A percentile compares a stretch with the other conserved stretches of the same genome.
Evolutionary conservation across 1,140 invertebrate genomes (phyloP).

Genomic region (Formica selysi): DNA sequence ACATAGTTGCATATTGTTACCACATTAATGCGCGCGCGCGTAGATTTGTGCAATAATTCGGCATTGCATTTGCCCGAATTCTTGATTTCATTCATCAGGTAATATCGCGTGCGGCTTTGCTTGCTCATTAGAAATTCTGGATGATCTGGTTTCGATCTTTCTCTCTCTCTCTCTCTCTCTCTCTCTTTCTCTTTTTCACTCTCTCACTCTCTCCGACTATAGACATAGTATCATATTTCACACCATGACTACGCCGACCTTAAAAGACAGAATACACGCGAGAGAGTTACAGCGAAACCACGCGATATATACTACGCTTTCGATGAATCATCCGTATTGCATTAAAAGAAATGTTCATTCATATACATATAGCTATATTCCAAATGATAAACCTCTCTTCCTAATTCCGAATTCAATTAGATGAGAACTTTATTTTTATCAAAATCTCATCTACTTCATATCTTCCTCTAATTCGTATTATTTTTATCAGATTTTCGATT

Average conservation of each 20-base stretch:
- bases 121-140: constrained; percentile 42
- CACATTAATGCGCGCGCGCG: background rate
- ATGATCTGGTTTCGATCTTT: constrained; percentile 17
- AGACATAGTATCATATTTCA: constrained; percentile 39
- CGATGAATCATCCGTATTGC: constrained; percentile 17
- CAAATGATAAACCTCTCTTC: background rate
- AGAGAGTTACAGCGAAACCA: constrained; percentile 38
- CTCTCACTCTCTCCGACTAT: background rate
- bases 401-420: background rate
- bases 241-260: constrained; percentile 9
- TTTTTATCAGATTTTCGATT: background rate
- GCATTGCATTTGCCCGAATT: constrained; percentile 25
- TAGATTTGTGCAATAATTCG: background rate
- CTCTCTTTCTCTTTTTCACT: too few relatives aligned
- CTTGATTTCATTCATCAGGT: constrained; percentile 61
- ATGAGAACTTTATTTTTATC: background rate
- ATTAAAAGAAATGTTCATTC: background rate
- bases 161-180: background rate
- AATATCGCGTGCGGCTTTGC: constrained; percentile 36
- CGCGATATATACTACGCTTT: background rate
- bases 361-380: background rate
- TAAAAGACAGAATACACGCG: background rate
- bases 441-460: background rate
- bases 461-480: background rate
- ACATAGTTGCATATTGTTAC: constrained; percentile 35